phyloP scores from a whole-genome alignment of 2,797 vertebrate genomes.

The Pseudopleuronectes americanus region DNA sequence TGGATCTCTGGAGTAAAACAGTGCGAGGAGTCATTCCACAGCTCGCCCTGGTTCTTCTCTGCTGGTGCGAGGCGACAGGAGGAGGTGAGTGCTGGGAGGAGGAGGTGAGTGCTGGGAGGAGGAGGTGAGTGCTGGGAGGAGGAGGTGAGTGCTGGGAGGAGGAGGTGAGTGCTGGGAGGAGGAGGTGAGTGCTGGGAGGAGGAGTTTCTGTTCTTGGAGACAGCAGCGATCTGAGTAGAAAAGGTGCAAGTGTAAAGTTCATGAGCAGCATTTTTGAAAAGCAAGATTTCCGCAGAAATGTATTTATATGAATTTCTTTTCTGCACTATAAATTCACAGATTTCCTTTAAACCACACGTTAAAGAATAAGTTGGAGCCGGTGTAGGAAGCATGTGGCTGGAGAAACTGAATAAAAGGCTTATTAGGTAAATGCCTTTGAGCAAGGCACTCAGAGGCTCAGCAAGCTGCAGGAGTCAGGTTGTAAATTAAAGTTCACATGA shows the following conservation, averaged over 20 bases:
- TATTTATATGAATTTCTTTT: not conserved
- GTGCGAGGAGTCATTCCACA: conserved; percentile 50
- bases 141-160: conserved; percentile 53
- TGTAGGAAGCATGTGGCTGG: not conserved
- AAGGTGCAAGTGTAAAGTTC: too few relatives aligned
- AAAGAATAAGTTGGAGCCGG: too few relatives aligned
- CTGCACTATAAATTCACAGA: not conserved
- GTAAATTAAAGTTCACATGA: too few relatives aligned
- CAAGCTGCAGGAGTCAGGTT: too few relatives aligned
- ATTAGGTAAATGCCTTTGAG: not conserved
- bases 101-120: conserved; percentile 54
- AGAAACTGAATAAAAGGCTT: not conserved
- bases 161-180: too few relatives aligned
- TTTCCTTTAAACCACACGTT: not conserved
- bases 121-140: conserved; percentile 54
- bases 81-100: conserved; percentile 53
- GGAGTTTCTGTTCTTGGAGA: not conserved
- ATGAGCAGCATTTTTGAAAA: too few relatives aligned
- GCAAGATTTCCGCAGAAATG: too few relatives aligned
- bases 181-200: conserved; percentile 53
- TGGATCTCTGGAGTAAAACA: conserved; percentile 67
- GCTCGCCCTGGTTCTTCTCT: conserved; percentile 56
- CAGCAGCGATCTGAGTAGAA: too few relatives aligned
- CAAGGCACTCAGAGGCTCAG: not conserved
- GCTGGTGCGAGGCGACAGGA: conserved; percentile 23